Conservation (phyloP, 1,140 invertebrate genomes). For the Drosophila sp. region DNA sequence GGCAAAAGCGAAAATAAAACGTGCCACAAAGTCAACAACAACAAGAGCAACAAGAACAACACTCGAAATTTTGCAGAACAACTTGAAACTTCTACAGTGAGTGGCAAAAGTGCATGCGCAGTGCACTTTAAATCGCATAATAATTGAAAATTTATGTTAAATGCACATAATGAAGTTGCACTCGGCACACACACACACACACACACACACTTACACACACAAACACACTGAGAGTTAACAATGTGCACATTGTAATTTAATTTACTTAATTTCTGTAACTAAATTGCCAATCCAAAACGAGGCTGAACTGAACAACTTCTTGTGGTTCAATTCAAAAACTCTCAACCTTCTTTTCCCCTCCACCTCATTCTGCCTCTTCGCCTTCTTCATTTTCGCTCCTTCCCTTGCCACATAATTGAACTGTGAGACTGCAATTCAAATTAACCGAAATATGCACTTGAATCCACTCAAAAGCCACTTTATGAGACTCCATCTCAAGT, state of each 20-base stretch:
- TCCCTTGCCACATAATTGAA: conserved; percentile 35
- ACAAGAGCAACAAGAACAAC: conserved; percentile 58
- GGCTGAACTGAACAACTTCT: conserved; percentile 36
- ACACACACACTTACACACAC: conserved; percentile 27
- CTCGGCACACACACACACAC: conserved; percentile 45
- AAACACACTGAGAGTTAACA: conserved; percentile 43
- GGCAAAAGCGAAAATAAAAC: conserved; percentile 39
- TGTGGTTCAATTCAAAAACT: conserved; percentile 31
- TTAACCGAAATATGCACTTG: conserved; percentile 53
- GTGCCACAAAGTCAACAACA: conserved; percentile 37
- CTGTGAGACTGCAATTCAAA: conserved; percentile 49
- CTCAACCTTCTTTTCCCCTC: conserved; percentile 1
- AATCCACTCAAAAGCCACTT: conserved; percentile 30
- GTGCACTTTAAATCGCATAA: conserved; percentile 79
- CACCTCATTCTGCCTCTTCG: background rate
- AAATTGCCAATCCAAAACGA: conserved; percentile 48
- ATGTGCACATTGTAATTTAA: conserved; percentile 79
- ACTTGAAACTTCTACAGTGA: conserved; percentile 54
- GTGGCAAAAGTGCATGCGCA: conserved; percentile 50
- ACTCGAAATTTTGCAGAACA: conserved; percentile 58
- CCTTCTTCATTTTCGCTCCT: background rate
- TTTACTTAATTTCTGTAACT: conserved; percentile 69
- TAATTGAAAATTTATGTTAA: conserved; percentile 81
- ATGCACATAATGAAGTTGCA: conserved; percentile 76
- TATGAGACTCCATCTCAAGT: conserved; percentile 12